Base-by-base conservation (phyloP, 2,797 vertebrate genomes). In the Protonibea diacanthus region DNA sequence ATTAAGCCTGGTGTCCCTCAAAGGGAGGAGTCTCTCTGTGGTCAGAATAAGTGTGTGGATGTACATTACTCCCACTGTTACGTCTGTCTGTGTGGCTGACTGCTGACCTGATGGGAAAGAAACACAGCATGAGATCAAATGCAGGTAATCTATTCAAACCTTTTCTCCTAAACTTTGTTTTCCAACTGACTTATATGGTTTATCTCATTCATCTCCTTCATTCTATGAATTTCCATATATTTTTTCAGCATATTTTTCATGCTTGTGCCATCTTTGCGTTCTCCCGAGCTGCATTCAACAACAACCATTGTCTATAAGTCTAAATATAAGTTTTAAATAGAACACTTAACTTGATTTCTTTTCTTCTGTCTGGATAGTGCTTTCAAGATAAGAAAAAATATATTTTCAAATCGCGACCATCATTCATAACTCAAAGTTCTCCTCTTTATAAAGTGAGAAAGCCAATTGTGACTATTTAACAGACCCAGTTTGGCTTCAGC, bases 91-190 rank as follows among this genome's bases (percentile, higher is more conserved):
- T 71, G 59, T 71, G 29, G 25, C 21, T 53, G 20, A 64, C 59
- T 69, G 68, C 71, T 66, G 59, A 29, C 21, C 25, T 48, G 69
- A 88, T 69, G 65, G 82, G 82, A 62, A 76, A 81, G 59, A 87
- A 70, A 79, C 53, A 78, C 69, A 89, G n/a, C 69, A 91, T 87
- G 89, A 86, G 5, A 25, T 82, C 91, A 71, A 86, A 6, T 52
- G 47, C 80, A 91, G 93, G 92, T 94, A 93, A 77, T 4, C 29
- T 2, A 51, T 62, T 67, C 4, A 47, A 44, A 47, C 6, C 9
- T 33, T 8, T 6, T 61, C 2, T 7, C 3, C 2, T 10, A 14
- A 13, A 27, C 3, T 18, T 49, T 44, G 7, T 27, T 61, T 27
- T 62, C 2, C 5, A 47, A 3, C 9, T 61, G 14, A 48, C 1